Conservation (phyloP, 2,113 vertebrate genomes). For the Equus quagga region DNA sequence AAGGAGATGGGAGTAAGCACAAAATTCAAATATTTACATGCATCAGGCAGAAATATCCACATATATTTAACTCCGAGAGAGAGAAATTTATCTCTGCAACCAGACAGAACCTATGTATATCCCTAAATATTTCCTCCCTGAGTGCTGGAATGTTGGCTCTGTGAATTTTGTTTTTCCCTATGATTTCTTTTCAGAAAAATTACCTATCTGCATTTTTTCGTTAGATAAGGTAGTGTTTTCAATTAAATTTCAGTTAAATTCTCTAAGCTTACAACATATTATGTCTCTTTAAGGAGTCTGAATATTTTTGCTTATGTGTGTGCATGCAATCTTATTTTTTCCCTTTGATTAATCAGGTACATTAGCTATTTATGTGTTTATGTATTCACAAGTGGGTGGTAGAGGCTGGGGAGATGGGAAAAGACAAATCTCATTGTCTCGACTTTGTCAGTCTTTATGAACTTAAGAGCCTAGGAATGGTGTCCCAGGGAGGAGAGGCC, state of each 20-base stretch:
- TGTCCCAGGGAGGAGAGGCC: background rate
- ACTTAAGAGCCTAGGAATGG: background rate
- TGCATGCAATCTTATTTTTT: background rate
- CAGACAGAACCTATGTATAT: background rate
- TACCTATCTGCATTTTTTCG: background rate
- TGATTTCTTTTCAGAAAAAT: background rate
- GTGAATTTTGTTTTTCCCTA: background rate
- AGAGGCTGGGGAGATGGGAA: background rate
- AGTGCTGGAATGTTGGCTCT: background rate
- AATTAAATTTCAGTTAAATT: background rate
- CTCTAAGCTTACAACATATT: background rate
- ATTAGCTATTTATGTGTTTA: too few relatives aligned
- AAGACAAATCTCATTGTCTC: background rate
- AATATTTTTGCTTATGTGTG: background rate
- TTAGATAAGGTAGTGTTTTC: background rate
- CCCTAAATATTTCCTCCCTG: background rate
- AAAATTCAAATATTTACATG: background rate
- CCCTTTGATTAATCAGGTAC: background rate
- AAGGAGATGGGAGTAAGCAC: fast-evolving
- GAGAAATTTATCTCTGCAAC: background rate
- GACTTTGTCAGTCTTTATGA: background rate
- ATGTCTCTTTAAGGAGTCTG: background rate
- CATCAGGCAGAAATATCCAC: background rate
- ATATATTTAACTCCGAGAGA: background rate
- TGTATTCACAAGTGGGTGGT: too few relatives aligned